phyloP scores from a whole-genome alignment of 2,797 vertebrate species.

The Rhinoraja longicauda region DNA sequence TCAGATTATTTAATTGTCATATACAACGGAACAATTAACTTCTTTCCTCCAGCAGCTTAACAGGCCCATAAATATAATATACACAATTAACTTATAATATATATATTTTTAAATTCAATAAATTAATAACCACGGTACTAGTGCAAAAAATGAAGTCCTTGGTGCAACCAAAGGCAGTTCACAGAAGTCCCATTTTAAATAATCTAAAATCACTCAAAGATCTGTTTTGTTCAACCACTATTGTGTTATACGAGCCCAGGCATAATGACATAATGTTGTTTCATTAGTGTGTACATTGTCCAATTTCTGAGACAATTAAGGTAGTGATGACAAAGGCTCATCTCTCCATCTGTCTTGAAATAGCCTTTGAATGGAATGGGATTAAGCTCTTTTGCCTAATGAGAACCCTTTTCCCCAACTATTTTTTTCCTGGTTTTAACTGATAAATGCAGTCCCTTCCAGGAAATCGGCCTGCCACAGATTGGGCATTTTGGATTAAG shows the following conservation, averaged over 20 bases:
- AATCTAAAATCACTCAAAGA: conserved; percentile 83
- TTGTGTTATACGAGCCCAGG: conserved; percentile 37
- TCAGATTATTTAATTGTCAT: no score
- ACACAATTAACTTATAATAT: no score
- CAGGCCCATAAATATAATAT: no score
- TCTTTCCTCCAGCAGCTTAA: no score
- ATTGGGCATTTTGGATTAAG: not conserved
- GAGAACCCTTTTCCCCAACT: not conserved
- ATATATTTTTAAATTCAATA: no score
- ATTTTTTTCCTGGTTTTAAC: not conserved
- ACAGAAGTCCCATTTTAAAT: conserved; percentile 54
- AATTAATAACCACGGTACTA: no score
- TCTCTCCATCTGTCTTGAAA: not conserved
- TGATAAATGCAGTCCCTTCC: not conserved
- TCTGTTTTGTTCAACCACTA: conserved; percentile 29
- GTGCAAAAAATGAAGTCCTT: no score
- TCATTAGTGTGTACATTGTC: not conserved
- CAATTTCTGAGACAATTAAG: not conserved
- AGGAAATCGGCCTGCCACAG: not conserved
- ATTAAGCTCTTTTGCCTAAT: not conserved
- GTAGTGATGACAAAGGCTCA: no score
- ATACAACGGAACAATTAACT: no score
- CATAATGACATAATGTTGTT: conserved; percentile 40
- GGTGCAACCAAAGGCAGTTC: no score
- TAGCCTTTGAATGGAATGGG: not conserved